Conservation (phyloP, 1,140 invertebrate genomes). For the Tetramorium alpestre region DNA sequence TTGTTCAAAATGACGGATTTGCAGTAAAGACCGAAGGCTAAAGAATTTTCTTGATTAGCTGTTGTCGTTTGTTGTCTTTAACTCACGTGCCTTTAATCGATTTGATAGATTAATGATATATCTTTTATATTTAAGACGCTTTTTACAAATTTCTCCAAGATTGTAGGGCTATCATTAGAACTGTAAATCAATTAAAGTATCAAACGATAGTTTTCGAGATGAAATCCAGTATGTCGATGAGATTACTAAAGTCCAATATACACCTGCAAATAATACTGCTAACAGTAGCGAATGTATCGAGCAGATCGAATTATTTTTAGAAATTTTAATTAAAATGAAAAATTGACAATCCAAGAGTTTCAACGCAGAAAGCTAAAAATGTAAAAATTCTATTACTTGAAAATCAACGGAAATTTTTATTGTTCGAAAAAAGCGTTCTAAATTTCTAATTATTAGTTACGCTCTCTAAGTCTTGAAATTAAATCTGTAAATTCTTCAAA, state of each 20-base stretch:
- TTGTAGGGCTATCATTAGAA: not conserved
- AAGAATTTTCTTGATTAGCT: not conserved
- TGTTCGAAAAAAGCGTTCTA: not conserved
- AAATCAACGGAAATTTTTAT: not conserved
- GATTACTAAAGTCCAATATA: not conserved
- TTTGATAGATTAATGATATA: not conserved
- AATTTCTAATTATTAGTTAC: not conserved
- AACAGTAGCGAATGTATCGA: not conserved
- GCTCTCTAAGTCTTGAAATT: not conserved
- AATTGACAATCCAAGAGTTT: not conserved
- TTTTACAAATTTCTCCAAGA: not conserved
- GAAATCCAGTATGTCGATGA: constrained; percentile 34
- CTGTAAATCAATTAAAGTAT: not conserved
- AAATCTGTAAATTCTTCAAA: not conserved
- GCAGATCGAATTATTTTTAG: not conserved
- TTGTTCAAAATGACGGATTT: not conserved
- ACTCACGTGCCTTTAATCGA: not conserved
- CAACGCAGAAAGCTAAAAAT: too few relatives aligned
- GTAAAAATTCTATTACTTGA: not conserved
- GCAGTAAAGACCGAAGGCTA: too few relatives aligned
- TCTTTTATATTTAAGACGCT: not conserved
- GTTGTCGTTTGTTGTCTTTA: not conserved
- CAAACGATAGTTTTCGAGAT: not conserved
- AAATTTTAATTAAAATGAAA: not conserved
- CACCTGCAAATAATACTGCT: not conserved